Percentiles rank a stretch among this genome's conserved stretches.
Conservation (phyloP, 1,140 invertebrate genomes). For the Mylabris phalerata region DNA sequence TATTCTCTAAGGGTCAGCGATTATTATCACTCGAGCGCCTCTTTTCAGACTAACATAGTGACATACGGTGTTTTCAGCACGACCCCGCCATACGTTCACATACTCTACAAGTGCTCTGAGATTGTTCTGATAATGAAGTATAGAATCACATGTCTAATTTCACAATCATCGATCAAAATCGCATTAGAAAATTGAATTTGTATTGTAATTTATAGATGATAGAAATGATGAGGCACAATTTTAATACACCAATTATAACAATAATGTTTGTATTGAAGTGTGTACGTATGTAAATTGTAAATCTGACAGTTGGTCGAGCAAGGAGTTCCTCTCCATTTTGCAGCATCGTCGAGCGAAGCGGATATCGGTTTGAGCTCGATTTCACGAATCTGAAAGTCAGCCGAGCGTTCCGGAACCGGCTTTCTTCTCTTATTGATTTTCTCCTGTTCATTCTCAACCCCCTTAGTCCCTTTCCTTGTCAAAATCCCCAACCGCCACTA, state of each 20-base stretch:
- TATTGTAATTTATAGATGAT: too few relatives aligned
- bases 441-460: conserved; percentile 25
- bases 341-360: conserved; percentile 35
- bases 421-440: conserved; percentile 45
- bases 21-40: conserved; percentile 28
- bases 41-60: conserved; percentile 19
- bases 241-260: too few relatives aligned
- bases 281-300: conserved; percentile 18
- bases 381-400: conserved; percentile 44
- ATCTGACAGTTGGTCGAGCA: conserved; percentile 30
- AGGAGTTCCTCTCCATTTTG: conserved; percentile 37
- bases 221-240: too few relatives aligned
- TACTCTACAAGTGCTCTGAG: conserved; percentile 15
- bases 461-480: conserved; percentile 16
- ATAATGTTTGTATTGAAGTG: too few relatives aligned
- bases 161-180: too few relatives aligned
- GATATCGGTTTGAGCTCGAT: conserved; percentile 43
- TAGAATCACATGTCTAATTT: too few relatives aligned
- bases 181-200: too few relatives aligned
- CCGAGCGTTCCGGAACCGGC: conserved; percentile 44
- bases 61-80: conserved; percentile 16
- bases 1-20: conserved; percentile 17
- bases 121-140: not conserved
- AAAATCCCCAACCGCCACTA: conserved; percentile 13
- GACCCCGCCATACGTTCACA: conserved; percentile 10